Evolutionary conservation across 2,888 invertebrate species (phyloP), one percentile per base, ranked within the genome.

Genomic region (Rhingia campestris): DNA sequence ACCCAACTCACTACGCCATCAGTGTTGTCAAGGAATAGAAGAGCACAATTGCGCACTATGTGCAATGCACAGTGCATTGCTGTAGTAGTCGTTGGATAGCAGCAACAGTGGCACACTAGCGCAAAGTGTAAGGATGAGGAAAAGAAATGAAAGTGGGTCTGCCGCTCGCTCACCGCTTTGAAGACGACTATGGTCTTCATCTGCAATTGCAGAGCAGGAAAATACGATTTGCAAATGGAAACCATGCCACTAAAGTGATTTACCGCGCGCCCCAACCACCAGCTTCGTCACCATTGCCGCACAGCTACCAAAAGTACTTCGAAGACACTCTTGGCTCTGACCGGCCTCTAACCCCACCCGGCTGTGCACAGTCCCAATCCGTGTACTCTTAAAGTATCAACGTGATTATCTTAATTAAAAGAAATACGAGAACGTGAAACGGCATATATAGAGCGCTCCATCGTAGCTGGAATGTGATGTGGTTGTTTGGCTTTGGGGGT

Each of bases 401-500:
- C 77, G 70, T 70, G 77, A 77, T 70, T 77, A 77, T 77, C 77
- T 77, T 70, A 77, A 77, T 77, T 77, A 77, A 77, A 70, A 77
- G 76, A 76, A 76, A 67, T 76, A 54, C 39, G 53, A 59, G 53
- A 51, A 74, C 49, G 49, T 51, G 22, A 32, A 56, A 47, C 47
- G 56, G 33, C 41, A 32, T 32, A 51, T 30, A 37, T 12, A 54
- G 33, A 39, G 51, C 32, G 33, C 39, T 39, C 39, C 2, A 47
- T 37, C n/a, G 22, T 63, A 37, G 41, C 41, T 39, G 32, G 39
- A 32, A 41, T 41, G 32, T 66, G 39, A 30, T 39, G 12, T 47
- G 10, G 35, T 9, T 32, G 12, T 32, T 22, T 54, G 54, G 12
- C 14, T 14, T 47, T 14, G 47, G 4, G 14, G 47, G 10, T 6